These are phyloP conservation scores for Helarctos malayanus DNA, from an alignment of 2,797 vertebrate genomes.

Conservation along the genomic window DNA sequence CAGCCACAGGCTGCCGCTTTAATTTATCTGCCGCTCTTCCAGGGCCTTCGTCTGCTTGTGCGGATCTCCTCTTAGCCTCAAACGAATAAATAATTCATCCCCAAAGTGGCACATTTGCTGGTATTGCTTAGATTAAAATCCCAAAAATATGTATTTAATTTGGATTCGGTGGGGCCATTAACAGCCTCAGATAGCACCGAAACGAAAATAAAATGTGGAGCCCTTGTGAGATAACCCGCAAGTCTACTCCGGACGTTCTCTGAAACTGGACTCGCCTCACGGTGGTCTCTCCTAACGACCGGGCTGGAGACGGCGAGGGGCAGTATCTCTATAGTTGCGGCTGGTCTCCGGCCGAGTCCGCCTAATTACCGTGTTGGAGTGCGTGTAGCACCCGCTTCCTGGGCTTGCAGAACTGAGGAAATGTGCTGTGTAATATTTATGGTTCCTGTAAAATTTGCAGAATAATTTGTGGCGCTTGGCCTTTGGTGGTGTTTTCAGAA, in stretches of 20 bases:
- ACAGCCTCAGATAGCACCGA: background rate
- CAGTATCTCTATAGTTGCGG: background rate
- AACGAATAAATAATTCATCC: slow-evolving; percentile 82
- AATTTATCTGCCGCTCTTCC: slow-evolving; percentile 57
- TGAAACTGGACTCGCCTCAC: rapidly evolving
- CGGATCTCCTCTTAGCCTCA: background rate
- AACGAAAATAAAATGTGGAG: slow-evolving; percentile 26
- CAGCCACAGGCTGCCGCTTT: background rate
- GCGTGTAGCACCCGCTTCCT: background rate
- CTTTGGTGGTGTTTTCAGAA: background rate
- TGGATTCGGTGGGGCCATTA: slow-evolving; percentile 75
- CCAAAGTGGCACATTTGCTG: slow-evolving; percentile 63
- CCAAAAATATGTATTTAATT: slow-evolving; percentile 84
- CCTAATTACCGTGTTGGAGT: background rate
- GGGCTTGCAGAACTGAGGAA: background rate
- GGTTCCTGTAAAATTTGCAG: slow-evolving; percentile 19
- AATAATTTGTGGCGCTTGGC: background rate
- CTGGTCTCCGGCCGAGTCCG: background rate
- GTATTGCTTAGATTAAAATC: slow-evolving; percentile 78
- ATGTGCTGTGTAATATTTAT: slow-evolving; percentile 5
- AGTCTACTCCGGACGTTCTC: background rate
- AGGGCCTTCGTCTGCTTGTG: background rate
- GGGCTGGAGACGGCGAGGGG: background rate
- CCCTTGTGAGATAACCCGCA: background rate
- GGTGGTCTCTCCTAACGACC: background rate